Evolutionary conservation across 23 tunicate species (phyloP).

Genomic region (Diplosoma virens): DNA sequence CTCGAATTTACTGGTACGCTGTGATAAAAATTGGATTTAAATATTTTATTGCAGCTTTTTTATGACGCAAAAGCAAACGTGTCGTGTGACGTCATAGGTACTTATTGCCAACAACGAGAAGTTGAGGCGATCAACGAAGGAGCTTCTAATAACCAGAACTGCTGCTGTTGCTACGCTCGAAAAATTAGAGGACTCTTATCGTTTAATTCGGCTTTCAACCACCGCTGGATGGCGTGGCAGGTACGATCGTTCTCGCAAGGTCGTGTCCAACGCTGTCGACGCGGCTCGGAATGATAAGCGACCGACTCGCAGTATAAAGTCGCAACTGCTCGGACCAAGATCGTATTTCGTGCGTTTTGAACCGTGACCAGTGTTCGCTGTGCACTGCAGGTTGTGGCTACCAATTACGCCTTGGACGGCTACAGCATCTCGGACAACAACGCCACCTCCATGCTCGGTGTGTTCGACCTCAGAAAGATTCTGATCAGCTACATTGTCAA

Average conservation of each 20-base stretch:
- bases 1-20: conserved; percentile 82
- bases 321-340: too few relatives aligned
- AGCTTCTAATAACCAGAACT: conserved; percentile 32
- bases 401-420: conserved; percentile 90
- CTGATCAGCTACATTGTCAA: conserved; percentile 53
- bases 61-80: background rate
- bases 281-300: too few relatives aligned
- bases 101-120: conserved; percentile 99
- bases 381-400: conserved; percentile 46
- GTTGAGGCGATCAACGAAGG: conserved; percentile 95
- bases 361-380: too few relatives aligned
- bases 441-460: conserved; percentile 82
- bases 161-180: conserved; percentile 57
- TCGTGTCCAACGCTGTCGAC: too few relatives aligned
- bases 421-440: conserved; percentile 90
- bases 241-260: conserved; percentile 21
- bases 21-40: too few relatives aligned
- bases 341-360: background rate
- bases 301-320: too few relatives aligned
- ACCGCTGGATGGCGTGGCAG: conserved; percentile 96
- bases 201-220: conserved; percentile 78
- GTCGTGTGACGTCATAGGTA: too few relatives aligned
- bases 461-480: conserved; percentile 82
- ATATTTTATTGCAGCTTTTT: background rate
- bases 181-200: conserved; percentile 49